A percentile compares a stretch with the other conserved stretches of the same genome.
These are phyloP conservation scores for Aotus griseimembra DNA, from an alignment of 2,797 vertebrate species.

Conservation along the genomic window DNA sequence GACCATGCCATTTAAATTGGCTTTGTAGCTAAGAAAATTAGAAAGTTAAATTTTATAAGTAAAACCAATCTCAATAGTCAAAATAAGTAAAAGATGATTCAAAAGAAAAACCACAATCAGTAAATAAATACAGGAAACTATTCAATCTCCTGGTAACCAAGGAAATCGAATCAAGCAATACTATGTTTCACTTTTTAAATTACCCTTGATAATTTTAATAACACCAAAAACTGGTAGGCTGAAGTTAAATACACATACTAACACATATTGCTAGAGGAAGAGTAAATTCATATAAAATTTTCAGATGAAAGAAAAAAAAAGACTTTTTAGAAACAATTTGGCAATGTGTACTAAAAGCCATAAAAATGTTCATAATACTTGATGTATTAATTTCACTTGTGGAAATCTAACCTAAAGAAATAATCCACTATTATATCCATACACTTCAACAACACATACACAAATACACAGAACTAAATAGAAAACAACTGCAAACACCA, in stretches of 20 bases:
- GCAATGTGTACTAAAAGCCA: slow-evolving; percentile 8
- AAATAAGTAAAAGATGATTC: slow-evolving; percentile 51
- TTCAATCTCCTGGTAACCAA: slow-evolving; percentile 15
- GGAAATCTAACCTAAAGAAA: slow-evolving; percentile 47
- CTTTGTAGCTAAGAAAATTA: slow-evolving; percentile 86
- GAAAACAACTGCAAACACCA: slow-evolving; percentile 30
- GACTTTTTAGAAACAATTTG: not conserved
- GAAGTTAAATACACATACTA: not conserved
- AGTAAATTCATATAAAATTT: slow-evolving; percentile 11
- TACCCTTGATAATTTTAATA: slow-evolving; percentile 6
- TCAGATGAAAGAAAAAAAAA: not conserved
- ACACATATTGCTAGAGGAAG: not conserved
- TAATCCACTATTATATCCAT: not conserved
- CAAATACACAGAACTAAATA: not conserved
- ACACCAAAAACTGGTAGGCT: not conserved
- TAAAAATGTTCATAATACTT: not conserved
- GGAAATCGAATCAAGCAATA: slow-evolving; percentile 34
- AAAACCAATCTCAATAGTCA: slow-evolving; percentile 33
- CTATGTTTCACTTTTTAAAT: slow-evolving; percentile 37
- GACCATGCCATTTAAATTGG: slow-evolving; percentile 86
- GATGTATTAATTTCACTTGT: not conserved
- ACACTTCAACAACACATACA: not conserved
- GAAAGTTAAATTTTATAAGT: slow-evolving; percentile 19
- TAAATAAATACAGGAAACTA: slow-evolving; percentile 42
- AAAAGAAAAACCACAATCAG: slow-evolving; percentile 8